These are phyloP conservation scores for Diplodus sargus DNA, from an alignment of 2,797 vertebrate genomes.

Conservation along the genomic window DNA sequence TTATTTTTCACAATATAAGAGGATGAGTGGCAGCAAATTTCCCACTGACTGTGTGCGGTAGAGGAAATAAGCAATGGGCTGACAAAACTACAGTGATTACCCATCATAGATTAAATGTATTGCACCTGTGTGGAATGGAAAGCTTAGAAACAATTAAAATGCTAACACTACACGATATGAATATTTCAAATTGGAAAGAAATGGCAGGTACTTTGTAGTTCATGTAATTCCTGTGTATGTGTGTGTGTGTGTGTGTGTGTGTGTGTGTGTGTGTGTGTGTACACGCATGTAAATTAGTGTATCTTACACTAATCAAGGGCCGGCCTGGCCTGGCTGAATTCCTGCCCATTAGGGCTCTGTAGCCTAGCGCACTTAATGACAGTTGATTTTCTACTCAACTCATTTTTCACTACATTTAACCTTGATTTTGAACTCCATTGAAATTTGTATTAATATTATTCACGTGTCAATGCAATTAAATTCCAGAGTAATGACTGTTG, in stretches of 20 bases:
- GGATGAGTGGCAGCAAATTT: conserved; percentile 30
- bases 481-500: conserved; percentile 28
- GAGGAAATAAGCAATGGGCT: neutral
- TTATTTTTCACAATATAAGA: conserved; percentile 18
- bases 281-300: conserved; percentile 26
- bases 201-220: conserved; percentile 3
- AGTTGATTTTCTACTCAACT: conserved; percentile 52
- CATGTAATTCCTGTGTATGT: conserved; percentile 9
- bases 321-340: conserved; percentile 24
- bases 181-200: neutral
- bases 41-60: conserved; percentile 7
- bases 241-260: conserved; percentile 3
- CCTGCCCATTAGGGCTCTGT: conserved; percentile 40
- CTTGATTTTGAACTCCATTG: conserved; percentile 57
- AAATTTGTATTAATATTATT: conserved; percentile 53
- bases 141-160: conserved; percentile 10
- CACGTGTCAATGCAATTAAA: conserved; percentile 47
- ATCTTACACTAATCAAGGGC: conserved; percentile 43
- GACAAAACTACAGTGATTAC: conserved; percentile 8
- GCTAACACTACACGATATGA: neutral
- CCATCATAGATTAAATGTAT: neutral
- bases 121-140: neutral
- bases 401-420: conserved; percentile 70
- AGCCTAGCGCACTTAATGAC: conserved; percentile 52
- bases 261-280: conserved; percentile 22